Percentiles rank a stretch among this genome's conserved stretches.
Evolutionary conservation across 2,888 invertebrate species (phyloP).

Genomic region (Deladenus siricidicola): DNA sequence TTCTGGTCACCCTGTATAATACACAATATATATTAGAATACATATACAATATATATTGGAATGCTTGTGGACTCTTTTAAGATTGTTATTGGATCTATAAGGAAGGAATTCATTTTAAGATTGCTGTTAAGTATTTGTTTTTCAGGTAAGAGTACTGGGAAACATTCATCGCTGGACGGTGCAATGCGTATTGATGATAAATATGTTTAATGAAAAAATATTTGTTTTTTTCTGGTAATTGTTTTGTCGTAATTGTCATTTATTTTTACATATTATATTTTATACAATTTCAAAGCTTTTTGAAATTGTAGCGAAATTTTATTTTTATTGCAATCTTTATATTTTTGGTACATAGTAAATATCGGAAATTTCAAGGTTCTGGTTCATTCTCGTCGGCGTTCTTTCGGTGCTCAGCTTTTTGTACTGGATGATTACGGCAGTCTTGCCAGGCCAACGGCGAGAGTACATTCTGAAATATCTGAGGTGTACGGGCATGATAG

Average conservation of each 20-base stretch:
- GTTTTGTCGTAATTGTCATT: slow-evolving; percentile 11
- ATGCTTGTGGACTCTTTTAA: slow-evolving; percentile 44
- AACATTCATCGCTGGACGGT: slow-evolving; percentile 51
- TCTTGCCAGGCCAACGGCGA: slow-evolving; percentile 21
- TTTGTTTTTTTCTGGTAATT: slow-evolving; percentile 38
- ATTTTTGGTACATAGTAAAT: neutral
- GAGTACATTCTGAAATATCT: slow-evolving; percentile 38
- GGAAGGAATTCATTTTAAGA: neutral
- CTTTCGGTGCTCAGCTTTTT: slow-evolving; percentile 35
- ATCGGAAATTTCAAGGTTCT: slow-evolving; percentile 33
- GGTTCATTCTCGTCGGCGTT: slow-evolving; percentile 49
- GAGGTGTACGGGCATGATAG: slow-evolving; percentile 30
- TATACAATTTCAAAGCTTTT: neutral
- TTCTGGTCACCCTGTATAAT: too few relatives aligned
- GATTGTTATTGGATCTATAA: too few relatives aligned
- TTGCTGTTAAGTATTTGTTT: slow-evolving; percentile 1
- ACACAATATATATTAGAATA: too few relatives aligned
- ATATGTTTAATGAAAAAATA: slow-evolving; percentile 37
- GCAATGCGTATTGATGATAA: slow-evolving; percentile 45
- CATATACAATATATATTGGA: too few relatives aligned
- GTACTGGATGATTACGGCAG: slow-evolving; percentile 37
- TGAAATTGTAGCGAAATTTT: too few relatives aligned
- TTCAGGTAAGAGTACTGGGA: slow-evolving; percentile 36
- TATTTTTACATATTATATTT: neutral
- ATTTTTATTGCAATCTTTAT: too few relatives aligned